Base-by-base conservation (phyloP, 2,113 vertebrate genomes). In the Pipra filicauda region DNA sequence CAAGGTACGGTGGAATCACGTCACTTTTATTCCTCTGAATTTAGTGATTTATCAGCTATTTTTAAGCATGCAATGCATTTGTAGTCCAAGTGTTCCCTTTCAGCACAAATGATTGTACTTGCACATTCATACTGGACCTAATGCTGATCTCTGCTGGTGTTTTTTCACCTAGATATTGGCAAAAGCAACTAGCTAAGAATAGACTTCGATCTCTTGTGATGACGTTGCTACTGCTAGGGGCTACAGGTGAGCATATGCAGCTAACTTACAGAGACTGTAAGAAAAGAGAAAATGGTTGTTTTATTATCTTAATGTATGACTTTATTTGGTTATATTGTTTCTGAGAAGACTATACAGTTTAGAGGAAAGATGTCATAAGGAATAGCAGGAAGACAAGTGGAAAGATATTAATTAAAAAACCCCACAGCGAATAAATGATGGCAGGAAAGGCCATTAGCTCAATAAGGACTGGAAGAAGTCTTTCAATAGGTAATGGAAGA, bases 371-470 rank as follows among this genome's bases (percentile, higher is more conserved):
- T 57, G 22, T 14, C n/a, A 37, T 58, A 55, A 82, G 35, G 44
- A 75, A 76, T 35, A 61, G 19, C 15, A 22, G 15, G 31, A 83
- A 76, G 30, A 54, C 8, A 72, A 71, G 9, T 55, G 31, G 27
- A 83, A 85, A 69, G 10, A 22, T 49, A 22, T 6, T 59, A 35
- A 27, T 72, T 88, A 7, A 18, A 67, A 85, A 89, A 51, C 14
- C 0, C 0, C 1, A 1, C 7, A 30, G 28, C 12, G 84, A 81
- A 69, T 51, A 64, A 79, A 59, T 39, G 46, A 10, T 82, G 30
- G 6, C 33, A 64, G 52, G 39, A 69, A 44, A 74, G 9, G 9
- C 65, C 33, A 33, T 82, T 65, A 64, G 16, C 23, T 16, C 1
- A 33, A 5, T 12, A 39, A 48, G 8, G 30, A 61, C 44, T 81